Evolutionary conservation across 2,888 invertebrate genomes (phyloP).

Genomic region (Crocallis elinguaria): DNA sequence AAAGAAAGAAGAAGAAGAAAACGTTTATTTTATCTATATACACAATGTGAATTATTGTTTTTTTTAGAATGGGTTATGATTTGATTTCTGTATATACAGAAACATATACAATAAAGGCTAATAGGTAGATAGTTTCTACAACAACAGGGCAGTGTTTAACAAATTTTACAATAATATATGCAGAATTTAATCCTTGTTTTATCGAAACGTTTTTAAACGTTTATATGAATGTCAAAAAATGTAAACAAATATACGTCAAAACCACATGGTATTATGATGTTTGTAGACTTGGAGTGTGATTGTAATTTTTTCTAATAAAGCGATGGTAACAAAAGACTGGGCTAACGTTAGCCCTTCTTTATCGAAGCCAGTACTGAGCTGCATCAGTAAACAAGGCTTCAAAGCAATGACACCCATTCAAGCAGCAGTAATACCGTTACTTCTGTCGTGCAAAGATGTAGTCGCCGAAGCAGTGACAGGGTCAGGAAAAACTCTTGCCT

Average conservation of each 20-base stretch:
- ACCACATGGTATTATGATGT: slow-evolving; percentile 38
- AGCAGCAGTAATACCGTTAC: slow-evolving; percentile 94
- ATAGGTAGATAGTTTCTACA: too few relatives aligned
- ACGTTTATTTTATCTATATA: background rate
- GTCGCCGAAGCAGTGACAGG: slow-evolving; percentile 99
- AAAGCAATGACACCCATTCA: slow-evolving; percentile 87
- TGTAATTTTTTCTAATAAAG: slow-evolving; percentile 15
- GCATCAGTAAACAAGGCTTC: slow-evolving; percentile 82
- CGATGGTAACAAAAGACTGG: slow-evolving; percentile 78
- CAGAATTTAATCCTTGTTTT: background rate
- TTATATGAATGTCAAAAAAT: slow-evolving; percentile 28
- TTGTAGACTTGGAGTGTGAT: background rate
- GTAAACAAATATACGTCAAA: slow-evolving; percentile 41
- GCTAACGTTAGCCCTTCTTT: slow-evolving; percentile 69
- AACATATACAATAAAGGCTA: too few relatives aligned
- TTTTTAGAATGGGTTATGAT: too few relatives aligned
- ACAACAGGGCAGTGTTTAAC: too few relatives aligned
- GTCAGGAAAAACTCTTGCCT: slow-evolving; percentile 98
- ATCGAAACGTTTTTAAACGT: slow-evolving; percentile 16
- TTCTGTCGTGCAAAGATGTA: slow-evolving; percentile 96
- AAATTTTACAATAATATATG: too few relatives aligned
- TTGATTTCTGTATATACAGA: too few relatives aligned
- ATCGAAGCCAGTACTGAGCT: slow-evolving; percentile 78
- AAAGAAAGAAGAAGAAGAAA: too few relatives aligned
- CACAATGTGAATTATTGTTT: too few relatives aligned